Base-by-base conservation (phyloP, 1,140 invertebrate genomes). In the Tenebrio molitor region DNA sequence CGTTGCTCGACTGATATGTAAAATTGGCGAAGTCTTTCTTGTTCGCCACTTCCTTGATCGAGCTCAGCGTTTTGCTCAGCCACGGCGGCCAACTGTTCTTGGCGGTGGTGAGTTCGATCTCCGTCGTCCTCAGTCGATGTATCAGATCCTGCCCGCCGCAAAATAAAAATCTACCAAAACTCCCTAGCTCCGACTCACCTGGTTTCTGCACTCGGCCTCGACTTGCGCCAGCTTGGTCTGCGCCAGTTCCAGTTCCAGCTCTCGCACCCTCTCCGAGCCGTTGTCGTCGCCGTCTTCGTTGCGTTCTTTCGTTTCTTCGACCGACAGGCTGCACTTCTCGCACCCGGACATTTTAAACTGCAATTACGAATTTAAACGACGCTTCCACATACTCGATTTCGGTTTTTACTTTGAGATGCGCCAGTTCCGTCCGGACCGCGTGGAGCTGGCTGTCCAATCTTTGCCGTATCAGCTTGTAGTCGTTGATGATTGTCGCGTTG, bases 191-290 rank as follows among this genome's bases (percentile, higher is more conserved):
- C 6, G 17, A 14, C 58, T 64, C 81, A 93, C 93, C 87, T 98
- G 96, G 87, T 97, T 98, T 78, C 92, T 91, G 86, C 97, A 99
- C 84, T 99, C 95, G 0, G 96, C 94, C 85, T 99, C 96, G 1
- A 99, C 98, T 65, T 98, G 91, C 0, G 96, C 96, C 73, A 99
- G 86, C 82, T 99, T 99, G 0, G 97, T 97, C 82, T 97, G 94
- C 1, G 97, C 97, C 67, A 99, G 84, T 81, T 99, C 97, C 50
- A 99, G 85, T 82, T 99, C 97, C 16, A 99, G 85, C 83, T 98
- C 96, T 7, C 94, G 88, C 64, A 98, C 91, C 74, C 93, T 88
- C 76, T 93, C 90, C 68, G 88, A 84, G 2, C 87, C 84, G 36
- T 85, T 76, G 1, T 83, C 81, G 29, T 85, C 84, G 62, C 84